Base-by-base conservation (phyloP, 2,888 invertebrate species). In the Synanthedon tipuliformis region DNA sequence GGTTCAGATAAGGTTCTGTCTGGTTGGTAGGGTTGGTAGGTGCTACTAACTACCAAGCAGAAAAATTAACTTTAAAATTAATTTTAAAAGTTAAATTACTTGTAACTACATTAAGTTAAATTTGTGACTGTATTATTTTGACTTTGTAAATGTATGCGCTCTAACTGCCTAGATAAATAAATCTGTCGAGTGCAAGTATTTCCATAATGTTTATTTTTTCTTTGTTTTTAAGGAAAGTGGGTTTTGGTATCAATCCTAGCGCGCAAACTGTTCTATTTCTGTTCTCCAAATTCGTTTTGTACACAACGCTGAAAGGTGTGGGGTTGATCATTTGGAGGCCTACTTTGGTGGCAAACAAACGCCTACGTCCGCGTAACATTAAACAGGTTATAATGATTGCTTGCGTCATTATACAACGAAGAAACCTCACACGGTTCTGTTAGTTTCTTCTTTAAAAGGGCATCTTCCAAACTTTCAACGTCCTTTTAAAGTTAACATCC, bases 231-330 rank as follows among this genome's bases (percentile, higher is more conserved):
- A 54, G 18, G 40, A 48, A 45, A 52, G 40, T 52, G 50, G 27
- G 40, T 50, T 50, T 40, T 48, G 54, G 45, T 52, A 52, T 56
- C 52, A 50, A 56, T 52, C 41, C 40, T 48, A 50, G 16, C 53
- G 51, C 51, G 54, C 54, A 56, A 56, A 54, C 53, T 13, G 51
- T 54, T 56, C 54, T 56, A 54, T 56, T 54, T 56, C 15, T 13
- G 54, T 52, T 53, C 52, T 11, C 50, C 50, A 34, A 54, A 51
- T 54, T 52, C 27, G 11, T 48, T 10, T 50, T 55, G 56, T 54
- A 54, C 53, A 53, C 52, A 53, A 49, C 13, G 5, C 18, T 18
- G 49, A 18, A 49, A 41, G 54, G 52, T 15, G 54, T 52, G 53
- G 54, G 52, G 50, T 50, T 10, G 16, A 40, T 13, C 51, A 52